Base-by-base conservation (phyloP, 2,888 invertebrate genomes). In the Horisme vitalbata region DNA sequence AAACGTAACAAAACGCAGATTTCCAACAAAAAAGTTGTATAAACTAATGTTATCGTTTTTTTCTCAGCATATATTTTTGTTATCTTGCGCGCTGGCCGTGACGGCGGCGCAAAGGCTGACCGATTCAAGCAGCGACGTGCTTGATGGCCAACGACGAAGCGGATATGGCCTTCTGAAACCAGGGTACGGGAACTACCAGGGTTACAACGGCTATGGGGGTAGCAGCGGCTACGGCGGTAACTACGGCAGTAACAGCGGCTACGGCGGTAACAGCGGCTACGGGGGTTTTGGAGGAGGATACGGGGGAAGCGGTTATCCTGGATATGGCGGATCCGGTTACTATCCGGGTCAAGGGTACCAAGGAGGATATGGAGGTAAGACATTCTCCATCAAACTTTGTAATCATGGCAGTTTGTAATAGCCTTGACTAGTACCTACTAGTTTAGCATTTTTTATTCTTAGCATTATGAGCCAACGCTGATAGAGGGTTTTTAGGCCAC, bases 101-200 rank as follows among this genome's bases (percentile, higher is more conserved):
- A 65, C 69, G 9, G 45, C 62, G 3, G 71, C 71, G 21, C 81
- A 82, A 57, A 70, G 75, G 30, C 45, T 76, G n/a, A 61, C 69
- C n/a, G 83, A 77, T 13, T 48, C 70, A 1, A 74, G 57, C 41
- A 67, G 63, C 56, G 79, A 77, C 44, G 49, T 68, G 45, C 62
- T 59, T 23, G 73, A 68, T 14, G 63, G 66, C 11, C 74, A 73
- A 39, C 64, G 73, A 12, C 63, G 80, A 10, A 79, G 66, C 47
- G 83, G 86, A 4, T 87, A 87, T 36, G 86, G 86, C 1, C 57
- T 85, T 4, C 59, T 79, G 8, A 71, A 66, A 57, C 81, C 79
- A 1, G 74, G 78, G 0, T 71, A 73, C 41, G 56, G 61, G 21
- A 24, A 35, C 14, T 44, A 45, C 32, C 30, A 30, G 12, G 30